A percentile compares a stretch with the other conserved stretches of the same genome.
Evolutionary conservation across 2,113 vertebrate species (phyloP).

Genomic region (Cygnus atratus): DNA sequence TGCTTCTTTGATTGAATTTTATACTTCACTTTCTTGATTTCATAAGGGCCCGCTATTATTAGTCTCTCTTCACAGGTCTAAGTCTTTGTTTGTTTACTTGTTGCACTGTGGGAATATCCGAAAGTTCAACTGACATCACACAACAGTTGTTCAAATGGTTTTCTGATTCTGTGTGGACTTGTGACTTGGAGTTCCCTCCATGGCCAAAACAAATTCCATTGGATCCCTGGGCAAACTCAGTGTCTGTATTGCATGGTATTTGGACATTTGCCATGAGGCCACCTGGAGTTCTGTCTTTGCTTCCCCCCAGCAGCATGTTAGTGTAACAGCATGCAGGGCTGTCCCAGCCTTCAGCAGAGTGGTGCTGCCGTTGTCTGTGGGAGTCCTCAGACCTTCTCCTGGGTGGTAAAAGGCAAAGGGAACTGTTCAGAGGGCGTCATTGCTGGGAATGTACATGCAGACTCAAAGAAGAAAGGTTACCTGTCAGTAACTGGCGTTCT

Average conservation of each 20-base stretch:
- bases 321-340: neutral
- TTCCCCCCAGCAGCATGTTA: neutral
- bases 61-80: neutral
- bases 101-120: neutral
- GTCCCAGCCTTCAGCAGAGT: neutral
- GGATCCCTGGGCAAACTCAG: neutral
- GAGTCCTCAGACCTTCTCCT: neutral
- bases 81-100: neutral
- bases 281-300: neutral
- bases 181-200: neutral
- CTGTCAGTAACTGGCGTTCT: slow-evolving; percentile 68
- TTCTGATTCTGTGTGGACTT: neutral
- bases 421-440: neutral
- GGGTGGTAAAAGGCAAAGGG: slow-evolving; percentile 33
- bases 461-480: slow-evolving; percentile 72
- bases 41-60: neutral
- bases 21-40: neutral
- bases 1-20: neutral
- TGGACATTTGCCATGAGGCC: neutral
- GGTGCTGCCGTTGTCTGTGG: neutral
- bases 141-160: neutral
- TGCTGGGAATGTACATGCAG: slow-evolving; percentile 62
- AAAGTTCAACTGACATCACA: neutral
- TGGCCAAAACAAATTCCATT: neutral
- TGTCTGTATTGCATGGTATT: neutral